A percentile compares a stretch with the other conserved stretches of the same genome.
Evolutionary conservation across 2,888 invertebrate species (phyloP).

Genomic region (Nymphalis polychloros): DNA sequence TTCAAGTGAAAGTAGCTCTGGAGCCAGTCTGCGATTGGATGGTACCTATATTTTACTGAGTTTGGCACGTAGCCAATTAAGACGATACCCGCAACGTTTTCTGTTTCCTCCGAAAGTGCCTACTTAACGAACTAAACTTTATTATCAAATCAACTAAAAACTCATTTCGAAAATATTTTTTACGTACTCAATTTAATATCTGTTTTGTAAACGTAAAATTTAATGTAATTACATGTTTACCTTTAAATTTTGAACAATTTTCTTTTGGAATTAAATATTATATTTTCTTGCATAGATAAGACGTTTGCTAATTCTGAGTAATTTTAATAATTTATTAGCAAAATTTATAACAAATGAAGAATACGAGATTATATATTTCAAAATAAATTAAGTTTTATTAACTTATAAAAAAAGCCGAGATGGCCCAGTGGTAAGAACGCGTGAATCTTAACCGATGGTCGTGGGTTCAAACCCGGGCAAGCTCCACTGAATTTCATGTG

Average conservation of each 20-base stretch:
- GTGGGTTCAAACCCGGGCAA: too few relatives aligned
- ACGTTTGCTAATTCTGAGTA: neutral
- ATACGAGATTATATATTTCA: neutral
- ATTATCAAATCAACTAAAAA: conserved; percentile 75
- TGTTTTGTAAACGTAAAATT: neutral
- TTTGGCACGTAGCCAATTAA: conserved; percentile 72
- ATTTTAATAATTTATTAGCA: neutral
- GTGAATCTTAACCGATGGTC: too few relatives aligned
- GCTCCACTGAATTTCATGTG: too few relatives aligned
- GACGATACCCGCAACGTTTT: conserved; percentile 75
- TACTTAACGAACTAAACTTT: conserved; percentile 79
- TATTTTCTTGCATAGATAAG: too few relatives aligned
- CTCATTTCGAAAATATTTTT: conserved; percentile 61
- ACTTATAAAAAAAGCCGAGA: too few relatives aligned
- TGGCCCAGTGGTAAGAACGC: too few relatives aligned
- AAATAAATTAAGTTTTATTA: conserved; percentile 11
- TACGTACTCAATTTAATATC: conserved; percentile 28
- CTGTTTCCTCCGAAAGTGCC: conserved; percentile 76
- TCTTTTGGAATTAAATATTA: too few relatives aligned
- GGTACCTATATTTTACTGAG: conserved; percentile 76
- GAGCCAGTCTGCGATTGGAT: conserved; percentile 71
- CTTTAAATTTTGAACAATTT: too few relatives aligned
- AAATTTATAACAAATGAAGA: neutral
- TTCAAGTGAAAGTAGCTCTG: conserved; percentile 55
- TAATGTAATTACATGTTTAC: neutral